Percentiles rank a stretch among this genome's conserved stretches.
Evolutionary conservation across 2,888 invertebrate genomes (phyloP).

Genomic region (Eurytoma adleriae): DNA sequence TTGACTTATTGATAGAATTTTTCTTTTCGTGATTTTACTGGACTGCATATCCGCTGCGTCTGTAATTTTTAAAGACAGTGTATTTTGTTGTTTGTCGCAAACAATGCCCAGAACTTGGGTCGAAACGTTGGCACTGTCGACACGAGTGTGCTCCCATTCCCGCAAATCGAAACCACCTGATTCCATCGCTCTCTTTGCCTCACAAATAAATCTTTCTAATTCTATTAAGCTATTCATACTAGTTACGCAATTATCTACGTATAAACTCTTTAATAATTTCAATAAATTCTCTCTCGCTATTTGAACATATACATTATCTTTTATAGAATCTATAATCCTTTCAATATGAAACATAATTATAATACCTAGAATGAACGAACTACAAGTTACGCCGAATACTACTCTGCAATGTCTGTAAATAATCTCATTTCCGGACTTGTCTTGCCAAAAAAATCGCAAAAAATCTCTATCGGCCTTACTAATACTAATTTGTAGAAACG

Average conservation of each 20-base stretch:
- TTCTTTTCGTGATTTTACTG: constrained; percentile 32
- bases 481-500: constrained; percentile 59
- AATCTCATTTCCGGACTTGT: constrained; percentile 35
- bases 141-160: constrained; percentile 29
- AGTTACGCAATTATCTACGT: constrained; percentile 36
- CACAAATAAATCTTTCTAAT: constrained; percentile 2
- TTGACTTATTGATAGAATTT: constrained; percentile 26
- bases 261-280: constrained; percentile 13
- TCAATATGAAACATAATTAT: constrained; percentile 59
- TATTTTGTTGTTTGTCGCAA: constrained; percentile 10
- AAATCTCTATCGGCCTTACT: constrained; percentile 55
- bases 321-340: neutral
- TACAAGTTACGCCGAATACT: constrained; percentile 61
- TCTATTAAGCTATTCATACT: constrained; percentile 7
- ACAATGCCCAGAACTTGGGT: constrained; percentile 3
- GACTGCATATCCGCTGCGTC: neutral
- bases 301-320: neutral
- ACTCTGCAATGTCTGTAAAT: constrained; percentile 58
- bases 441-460: constrained; percentile 61
- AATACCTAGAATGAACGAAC: constrained; percentile 60
- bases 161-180: constrained; percentile 8
- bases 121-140: neutral
- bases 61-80: neutral
- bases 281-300: neutral
- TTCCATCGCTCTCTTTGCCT: neutral